Conservation (phyloP, 2,888 invertebrate species). For the Nesidiocoris tenuis region DNA sequence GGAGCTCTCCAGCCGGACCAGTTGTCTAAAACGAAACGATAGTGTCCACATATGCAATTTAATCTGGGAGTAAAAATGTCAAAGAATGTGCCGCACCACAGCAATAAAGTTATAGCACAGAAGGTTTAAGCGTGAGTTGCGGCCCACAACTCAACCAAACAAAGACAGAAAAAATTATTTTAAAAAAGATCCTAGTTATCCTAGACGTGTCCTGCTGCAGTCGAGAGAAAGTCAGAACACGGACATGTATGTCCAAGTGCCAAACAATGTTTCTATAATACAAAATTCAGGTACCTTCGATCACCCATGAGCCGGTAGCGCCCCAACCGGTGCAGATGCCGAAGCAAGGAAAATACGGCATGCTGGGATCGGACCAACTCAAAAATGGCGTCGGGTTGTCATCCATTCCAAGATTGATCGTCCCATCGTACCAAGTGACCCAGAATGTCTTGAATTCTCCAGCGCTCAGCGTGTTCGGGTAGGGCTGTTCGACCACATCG, state of each 20-base stretch:
- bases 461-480: slow-evolving; percentile 69
- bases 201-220: too few relatives aligned
- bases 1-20: slow-evolving; percentile 44
- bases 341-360: slow-evolving; percentile 63
- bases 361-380: slow-evolving; percentile 63
- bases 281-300: slow-evolving; percentile 53
- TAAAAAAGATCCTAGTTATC: too few relatives aligned
- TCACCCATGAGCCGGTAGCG: slow-evolving; percentile 65
- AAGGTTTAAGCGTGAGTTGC: neutral
- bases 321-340: slow-evolving; percentile 68
- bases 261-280: too few relatives aligned
- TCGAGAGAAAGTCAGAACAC: too few relatives aligned
- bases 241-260: too few relatives aligned
- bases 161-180: neutral
- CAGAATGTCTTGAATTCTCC: slow-evolving; percentile 81
- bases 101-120: neutral
- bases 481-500: slow-evolving; percentile 68
- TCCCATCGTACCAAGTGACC: slow-evolving; percentile 70
- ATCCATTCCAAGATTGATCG: slow-evolving; percentile 62
- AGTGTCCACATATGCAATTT: too few relatives aligned
- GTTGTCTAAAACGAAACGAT: slow-evolving; percentile 34
- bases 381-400: slow-evolving; percentile 55
- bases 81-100: neutral
- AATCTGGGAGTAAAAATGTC: neutral
- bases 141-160: neutral